Conservation (phyloP, 2,113 vertebrate species). For the Pituophis catenifer region DNA sequence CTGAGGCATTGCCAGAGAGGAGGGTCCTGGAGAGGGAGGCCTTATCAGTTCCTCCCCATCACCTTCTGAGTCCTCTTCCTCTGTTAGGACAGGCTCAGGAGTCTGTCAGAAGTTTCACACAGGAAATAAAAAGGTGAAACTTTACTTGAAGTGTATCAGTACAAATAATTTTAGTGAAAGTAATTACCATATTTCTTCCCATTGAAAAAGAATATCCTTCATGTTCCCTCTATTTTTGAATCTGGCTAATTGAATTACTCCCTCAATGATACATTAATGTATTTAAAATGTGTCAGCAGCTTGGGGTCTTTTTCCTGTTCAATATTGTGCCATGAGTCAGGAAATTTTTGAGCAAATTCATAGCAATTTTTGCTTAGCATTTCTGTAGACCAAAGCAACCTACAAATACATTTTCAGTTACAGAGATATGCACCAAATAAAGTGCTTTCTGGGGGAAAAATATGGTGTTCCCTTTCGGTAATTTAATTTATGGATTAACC, state of each 20-base stretch:
- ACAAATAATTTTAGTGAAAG: constrained; percentile 35
- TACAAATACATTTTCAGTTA: neutral
- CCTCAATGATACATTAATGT: neutral
- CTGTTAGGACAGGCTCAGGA: too few relatives aligned
- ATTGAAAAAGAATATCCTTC: neutral
- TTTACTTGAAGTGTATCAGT: constrained; percentile 44
- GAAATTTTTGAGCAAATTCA: neutral
- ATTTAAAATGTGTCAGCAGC: neutral
- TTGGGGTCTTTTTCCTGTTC: neutral
- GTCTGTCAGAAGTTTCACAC: constrained; percentile 11
- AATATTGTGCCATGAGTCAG: neutral
- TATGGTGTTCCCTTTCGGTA: neutral
- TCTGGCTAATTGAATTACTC: neutral
- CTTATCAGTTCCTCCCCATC: too few relatives aligned
- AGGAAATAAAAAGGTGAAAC: constrained; percentile 38
- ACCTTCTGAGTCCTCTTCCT: too few relatives aligned
- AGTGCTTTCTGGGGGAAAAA: neutral
- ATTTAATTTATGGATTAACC: constrained; percentile 1
- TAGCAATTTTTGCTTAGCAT: neutral
- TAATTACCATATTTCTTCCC: neutral
- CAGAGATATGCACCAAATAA: neutral
- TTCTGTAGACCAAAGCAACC: neutral
- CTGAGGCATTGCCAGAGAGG: too few relatives aligned
- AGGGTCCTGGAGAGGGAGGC: too few relatives aligned
- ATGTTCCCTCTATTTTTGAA: neutral